Conservation (phyloP, 2,888 invertebrate species). For the Leucophenga montana region DNA sequence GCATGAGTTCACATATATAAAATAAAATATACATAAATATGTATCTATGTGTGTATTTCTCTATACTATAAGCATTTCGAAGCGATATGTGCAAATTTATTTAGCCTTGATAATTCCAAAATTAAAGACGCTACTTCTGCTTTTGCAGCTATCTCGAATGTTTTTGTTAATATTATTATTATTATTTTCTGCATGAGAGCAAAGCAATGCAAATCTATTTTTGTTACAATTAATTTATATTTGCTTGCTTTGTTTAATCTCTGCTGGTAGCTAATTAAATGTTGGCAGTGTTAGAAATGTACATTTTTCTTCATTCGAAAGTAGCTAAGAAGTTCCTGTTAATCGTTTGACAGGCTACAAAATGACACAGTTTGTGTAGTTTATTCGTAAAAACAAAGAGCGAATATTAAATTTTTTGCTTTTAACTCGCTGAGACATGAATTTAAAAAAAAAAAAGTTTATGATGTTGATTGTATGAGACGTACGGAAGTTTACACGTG, state of each 20-base stretch:
- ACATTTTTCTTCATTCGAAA: too few relatives aligned
- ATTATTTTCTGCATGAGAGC: not conserved
- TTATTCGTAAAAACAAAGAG: too few relatives aligned
- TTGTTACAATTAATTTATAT: not conserved
- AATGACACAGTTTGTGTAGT: too few relatives aligned
- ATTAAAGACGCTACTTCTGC: conserved; percentile 44
- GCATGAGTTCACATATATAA: not conserved
- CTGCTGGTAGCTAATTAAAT: too few relatives aligned
- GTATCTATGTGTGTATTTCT: not conserved
- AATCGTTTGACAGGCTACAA: too few relatives aligned
- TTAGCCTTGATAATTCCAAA: conserved; percentile 59
- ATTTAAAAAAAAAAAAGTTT: too few relatives aligned
- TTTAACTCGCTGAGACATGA: too few relatives aligned
- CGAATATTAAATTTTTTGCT: too few relatives aligned
- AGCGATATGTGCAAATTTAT: conserved; percentile 60
- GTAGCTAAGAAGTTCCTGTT: too few relatives aligned
- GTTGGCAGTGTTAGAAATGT: too few relatives aligned
- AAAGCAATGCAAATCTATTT: not conserved
- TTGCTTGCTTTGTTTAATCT: not conserved
- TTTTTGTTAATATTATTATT: not conserved
- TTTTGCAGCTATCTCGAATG: not conserved
- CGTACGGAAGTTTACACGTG: too few relatives aligned
- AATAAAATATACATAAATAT: not conserved
- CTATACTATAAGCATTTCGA: not conserved
- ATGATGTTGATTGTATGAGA: too few relatives aligned